phyloP scores from a whole-genome alignment of 2,888 invertebrate genomes.

The Willowsia nigromaculata region DNA sequence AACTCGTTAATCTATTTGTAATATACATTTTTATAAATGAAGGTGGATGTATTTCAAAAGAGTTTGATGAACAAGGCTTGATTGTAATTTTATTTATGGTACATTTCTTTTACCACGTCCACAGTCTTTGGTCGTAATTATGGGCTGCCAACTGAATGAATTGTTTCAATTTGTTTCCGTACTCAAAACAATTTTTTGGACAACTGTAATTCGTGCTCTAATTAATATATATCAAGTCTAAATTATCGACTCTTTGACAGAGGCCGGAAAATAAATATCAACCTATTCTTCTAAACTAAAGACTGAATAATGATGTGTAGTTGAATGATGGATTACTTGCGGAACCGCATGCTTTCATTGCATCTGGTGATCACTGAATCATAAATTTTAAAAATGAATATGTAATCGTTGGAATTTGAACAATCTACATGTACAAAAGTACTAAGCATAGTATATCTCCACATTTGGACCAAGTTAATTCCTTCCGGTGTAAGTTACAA shows the following conservation, averaged over 20 bases:
- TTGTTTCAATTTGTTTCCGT: neutral
- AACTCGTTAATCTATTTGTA: conserved; percentile 19
- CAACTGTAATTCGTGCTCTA: conserved; percentile 28
- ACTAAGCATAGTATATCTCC: too few relatives aligned
- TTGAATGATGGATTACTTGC: neutral
- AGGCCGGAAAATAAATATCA: conserved; percentile 58
- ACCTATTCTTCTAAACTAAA: conserved; percentile 64
- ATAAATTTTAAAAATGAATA: too few relatives aligned
- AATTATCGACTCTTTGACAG: conserved; percentile 56
- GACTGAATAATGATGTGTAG: neutral
- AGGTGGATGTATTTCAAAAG: neutral
- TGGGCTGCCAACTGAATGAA: too few relatives aligned
- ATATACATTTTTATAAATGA: conserved; percentile 44
- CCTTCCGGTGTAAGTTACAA: too few relatives aligned
- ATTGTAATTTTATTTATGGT: conserved; percentile 17
- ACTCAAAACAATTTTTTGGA: neutral
- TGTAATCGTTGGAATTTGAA: too few relatives aligned
- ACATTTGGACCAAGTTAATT: too few relatives aligned
- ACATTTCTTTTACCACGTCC: too few relatives aligned
- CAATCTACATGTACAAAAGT: too few relatives aligned
- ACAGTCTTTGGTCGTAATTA: too few relatives aligned
- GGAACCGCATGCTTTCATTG: too few relatives aligned
- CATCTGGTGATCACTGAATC: too few relatives aligned
- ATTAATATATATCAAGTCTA: neutral
- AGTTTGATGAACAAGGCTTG: neutral